phyloP scores from a whole-genome alignment of 2,888 invertebrate species.

The Blastobasis adustella region DNA sequence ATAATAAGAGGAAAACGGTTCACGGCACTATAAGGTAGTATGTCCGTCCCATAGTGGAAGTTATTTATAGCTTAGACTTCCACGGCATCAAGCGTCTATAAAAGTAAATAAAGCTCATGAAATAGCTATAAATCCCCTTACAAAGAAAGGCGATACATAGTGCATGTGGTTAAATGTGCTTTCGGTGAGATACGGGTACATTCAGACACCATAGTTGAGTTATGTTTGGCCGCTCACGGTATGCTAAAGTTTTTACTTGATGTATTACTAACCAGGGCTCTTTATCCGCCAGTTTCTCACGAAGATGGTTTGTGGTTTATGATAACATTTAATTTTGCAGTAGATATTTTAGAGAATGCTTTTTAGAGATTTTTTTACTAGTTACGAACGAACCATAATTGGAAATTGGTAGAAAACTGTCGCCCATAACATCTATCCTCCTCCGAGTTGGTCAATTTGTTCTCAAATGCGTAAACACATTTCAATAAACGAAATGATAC shows the following conservation, averaged over 20 bases:
- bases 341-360: too few relatives aligned
- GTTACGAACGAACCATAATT: too few relatives aligned
- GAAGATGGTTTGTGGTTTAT: background rate
- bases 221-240: conserved; percentile 19
- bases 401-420: too few relatives aligned
- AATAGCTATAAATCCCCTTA: conserved; percentile 62
- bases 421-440: too few relatives aligned
- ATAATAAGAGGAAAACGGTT: conserved; percentile 70
- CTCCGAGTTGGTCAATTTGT: too few relatives aligned
- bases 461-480: too few relatives aligned
- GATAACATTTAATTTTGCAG: too few relatives aligned
- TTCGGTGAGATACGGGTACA: conserved; percentile 33
- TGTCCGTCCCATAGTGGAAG: conserved; percentile 43
- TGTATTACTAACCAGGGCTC: conserved; percentile 3
- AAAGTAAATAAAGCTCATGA: conserved; percentile 71
- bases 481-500: too few relatives aligned
- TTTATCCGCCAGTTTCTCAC: too few relatives aligned
- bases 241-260: background rate
- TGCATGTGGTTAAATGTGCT: conserved; percentile 35
- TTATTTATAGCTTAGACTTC: conserved; percentile 64
- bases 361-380: too few relatives aligned
- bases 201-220: conserved; percentile 31
- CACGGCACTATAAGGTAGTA: conserved; percentile 45
- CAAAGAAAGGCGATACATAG: conserved; percentile 53
- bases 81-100: conserved; percentile 54